These are phyloP conservation scores for Phyllopteryx taeniolatus DNA, from an alignment of 2,113 vertebrate genomes.

Conservation along the genomic window DNA sequence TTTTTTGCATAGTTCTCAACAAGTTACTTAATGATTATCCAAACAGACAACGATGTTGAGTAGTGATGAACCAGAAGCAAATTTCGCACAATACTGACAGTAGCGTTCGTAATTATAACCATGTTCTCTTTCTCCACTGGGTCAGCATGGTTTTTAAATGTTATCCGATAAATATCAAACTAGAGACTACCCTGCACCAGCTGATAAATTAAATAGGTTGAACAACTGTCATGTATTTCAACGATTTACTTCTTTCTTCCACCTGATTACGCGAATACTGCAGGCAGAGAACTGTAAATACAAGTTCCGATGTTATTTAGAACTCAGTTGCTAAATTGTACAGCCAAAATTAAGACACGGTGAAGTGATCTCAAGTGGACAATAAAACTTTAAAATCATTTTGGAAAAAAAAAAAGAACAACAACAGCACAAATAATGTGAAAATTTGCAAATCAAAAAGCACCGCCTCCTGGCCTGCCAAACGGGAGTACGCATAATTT, in stretches of 20 bases:
- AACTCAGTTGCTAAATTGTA: neutral
- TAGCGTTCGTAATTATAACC: neutral
- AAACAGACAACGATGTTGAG: neutral
- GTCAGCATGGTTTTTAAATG: neutral
- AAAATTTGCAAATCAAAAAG: conserved; percentile 32
- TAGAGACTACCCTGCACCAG: neutral
- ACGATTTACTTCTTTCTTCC: neutral
- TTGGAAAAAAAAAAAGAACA: neutral
- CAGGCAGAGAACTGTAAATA: neutral
- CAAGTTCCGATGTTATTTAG: neutral
- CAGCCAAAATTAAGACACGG: neutral
- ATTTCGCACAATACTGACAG: neutral
- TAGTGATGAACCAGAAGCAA: neutral
- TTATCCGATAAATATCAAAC: conserved; percentile 9
- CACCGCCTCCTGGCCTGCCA: conserved; percentile 38
- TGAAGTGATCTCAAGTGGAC: neutral
- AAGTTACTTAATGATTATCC: neutral
- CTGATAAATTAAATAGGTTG: conserved; percentile 1
- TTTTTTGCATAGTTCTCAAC: neutral
- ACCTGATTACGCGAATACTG: neutral
- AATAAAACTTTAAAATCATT: neutral
- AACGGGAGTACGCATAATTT: neutral
- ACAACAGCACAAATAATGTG: neutral
- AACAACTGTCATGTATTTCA: conserved; percentile 6
- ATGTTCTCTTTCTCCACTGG: neutral